These are phyloP conservation scores for Nyctalus aviator DNA, from an alignment of 2,797 vertebrate genomes.

Conservation along the genomic window DNA sequence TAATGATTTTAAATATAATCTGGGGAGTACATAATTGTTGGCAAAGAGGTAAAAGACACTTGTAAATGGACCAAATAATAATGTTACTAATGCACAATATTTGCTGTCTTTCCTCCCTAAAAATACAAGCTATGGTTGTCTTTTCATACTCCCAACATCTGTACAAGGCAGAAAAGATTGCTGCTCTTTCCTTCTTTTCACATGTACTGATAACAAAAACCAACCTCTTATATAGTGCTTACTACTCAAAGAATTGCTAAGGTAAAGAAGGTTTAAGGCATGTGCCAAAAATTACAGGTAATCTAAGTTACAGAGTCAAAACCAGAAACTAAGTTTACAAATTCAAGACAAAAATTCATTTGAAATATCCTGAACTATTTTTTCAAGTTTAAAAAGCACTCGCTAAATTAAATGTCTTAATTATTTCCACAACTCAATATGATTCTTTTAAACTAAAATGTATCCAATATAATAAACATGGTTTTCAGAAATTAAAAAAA, in stretches of 20 bases:
- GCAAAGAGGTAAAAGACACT: not conserved
- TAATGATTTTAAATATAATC: conserved; percentile 52
- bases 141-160: conserved; percentile 20
- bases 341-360: conserved; percentile 39
- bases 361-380: conserved; percentile 54
- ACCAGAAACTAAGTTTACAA: conserved; percentile 35
- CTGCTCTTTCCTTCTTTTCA: conserved; percentile 28
- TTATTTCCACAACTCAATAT: conserved; percentile 35
- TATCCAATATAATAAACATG: conserved; percentile 10
- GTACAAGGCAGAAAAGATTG: not conserved
- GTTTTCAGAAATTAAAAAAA: conserved; percentile 44
- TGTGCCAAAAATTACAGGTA: conserved; percentile 37
- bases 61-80: conserved; percentile 2
- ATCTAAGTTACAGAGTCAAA: conserved; percentile 23
- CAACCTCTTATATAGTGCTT: not conserved
- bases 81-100: not conserved
- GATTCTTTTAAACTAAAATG: conserved; percentile 63
- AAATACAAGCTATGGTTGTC: conserved; percentile 27
- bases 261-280: not conserved
- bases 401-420: conserved; percentile 31
- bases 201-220: not conserved
- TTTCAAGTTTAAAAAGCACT: conserved; percentile 45
- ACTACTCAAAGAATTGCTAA: not conserved
- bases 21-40: not conserved
- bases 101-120: not conserved